Evolutionary conservation across 2,797 vertebrate genomes (phyloP).

Genomic region (Antennarius maculatus): DNA sequence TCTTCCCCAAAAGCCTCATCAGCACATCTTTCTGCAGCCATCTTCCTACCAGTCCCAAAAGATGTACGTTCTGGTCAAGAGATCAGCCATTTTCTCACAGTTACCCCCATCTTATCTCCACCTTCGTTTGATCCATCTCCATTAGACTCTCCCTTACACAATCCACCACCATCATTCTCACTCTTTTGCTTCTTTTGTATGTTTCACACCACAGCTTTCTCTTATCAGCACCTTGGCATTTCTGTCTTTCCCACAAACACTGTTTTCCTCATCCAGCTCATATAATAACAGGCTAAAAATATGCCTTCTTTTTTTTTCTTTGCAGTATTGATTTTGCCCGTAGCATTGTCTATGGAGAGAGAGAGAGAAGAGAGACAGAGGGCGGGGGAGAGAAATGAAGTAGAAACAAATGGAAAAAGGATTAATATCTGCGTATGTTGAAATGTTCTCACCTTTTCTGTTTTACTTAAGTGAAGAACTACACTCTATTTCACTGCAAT

Average conservation of each 20-base stretch:
- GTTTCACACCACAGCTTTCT: conserved; percentile 54
- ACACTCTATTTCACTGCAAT: conserved; percentile 41
- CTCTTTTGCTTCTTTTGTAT: conserved; percentile 57
- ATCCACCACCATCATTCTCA: conserved; percentile 63
- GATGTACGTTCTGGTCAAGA: conserved; percentile 45
- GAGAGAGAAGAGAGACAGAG: conserved; percentile 69
- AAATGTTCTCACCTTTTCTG: conserved; percentile 64
- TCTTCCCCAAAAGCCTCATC: conserved; percentile 7
- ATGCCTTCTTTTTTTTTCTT: conserved; percentile 84
- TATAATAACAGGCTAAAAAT: conserved; percentile 91
- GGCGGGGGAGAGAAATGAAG: conserved; percentile 70
- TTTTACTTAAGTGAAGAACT: conserved; percentile 63
- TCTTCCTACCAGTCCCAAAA: conserved; percentile 4
- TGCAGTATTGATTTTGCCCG: conserved; percentile 88
- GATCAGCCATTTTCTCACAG: conserved; percentile 76
- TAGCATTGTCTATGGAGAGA: conserved; percentile 86
- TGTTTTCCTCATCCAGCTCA: conserved; percentile 84
- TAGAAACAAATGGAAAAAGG: conserved; percentile 73
- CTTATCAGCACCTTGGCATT: conserved; percentile 70
- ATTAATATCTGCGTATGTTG: conserved; percentile 70
- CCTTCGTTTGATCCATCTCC: conserved; percentile 75
- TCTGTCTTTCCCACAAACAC: conserved; percentile 80
- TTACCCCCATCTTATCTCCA: conserved; percentile 76
- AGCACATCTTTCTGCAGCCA: conserved; percentile 1
- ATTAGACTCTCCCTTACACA: conserved; percentile 63